Conservation (phyloP, 2,797 vertebrate species). For the Sphaeramia orbicularis region DNA sequence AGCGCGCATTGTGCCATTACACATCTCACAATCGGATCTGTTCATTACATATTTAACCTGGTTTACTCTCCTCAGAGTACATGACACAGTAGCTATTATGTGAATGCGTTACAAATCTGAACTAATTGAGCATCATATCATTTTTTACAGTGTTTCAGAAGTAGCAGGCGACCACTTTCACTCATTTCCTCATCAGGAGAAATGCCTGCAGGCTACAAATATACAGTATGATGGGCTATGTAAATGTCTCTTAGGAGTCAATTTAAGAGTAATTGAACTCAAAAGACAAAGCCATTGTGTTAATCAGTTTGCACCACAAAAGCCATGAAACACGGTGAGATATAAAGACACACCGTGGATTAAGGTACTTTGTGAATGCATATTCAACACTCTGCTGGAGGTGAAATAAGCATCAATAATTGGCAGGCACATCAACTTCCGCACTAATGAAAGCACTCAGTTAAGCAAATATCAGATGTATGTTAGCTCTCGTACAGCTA, state of each 20-base stretch:
- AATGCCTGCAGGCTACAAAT: constrained; percentile 47
- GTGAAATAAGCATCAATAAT: constrained; percentile 79
- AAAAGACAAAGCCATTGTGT: constrained; percentile 79
- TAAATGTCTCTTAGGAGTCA: constrained; percentile 67
- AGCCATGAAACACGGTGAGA: constrained; percentile 61
- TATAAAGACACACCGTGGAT: constrained; percentile 76
- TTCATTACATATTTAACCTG: too few species aligned
- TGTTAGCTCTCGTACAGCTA: constrained; percentile 34
- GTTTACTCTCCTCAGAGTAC: too few species aligned
- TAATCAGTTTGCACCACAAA: constrained; percentile 80
- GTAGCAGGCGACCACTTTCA: constrained; percentile 51
- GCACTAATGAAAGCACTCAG: constrained; percentile 35
- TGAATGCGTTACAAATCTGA: too few species aligned
- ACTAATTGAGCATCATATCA: too few species aligned
- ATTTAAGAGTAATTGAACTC: constrained; percentile 70
- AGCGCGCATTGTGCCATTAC: too few species aligned
- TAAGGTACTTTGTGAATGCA: constrained; percentile 71
- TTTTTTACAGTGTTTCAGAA: constrained; percentile 1
- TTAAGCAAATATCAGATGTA: constrained; percentile 57
- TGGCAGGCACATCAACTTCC: constrained; percentile 54
- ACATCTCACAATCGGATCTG: too few species aligned
- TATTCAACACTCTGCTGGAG: constrained; percentile 80
- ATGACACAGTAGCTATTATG: too few species aligned
- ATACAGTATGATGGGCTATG: constrained; percentile 38
- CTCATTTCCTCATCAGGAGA: constrained; percentile 47